phyloP scores from a whole-genome alignment of 2,888 invertebrate species.

The Bembecia ichneumoniformis region DNA sequence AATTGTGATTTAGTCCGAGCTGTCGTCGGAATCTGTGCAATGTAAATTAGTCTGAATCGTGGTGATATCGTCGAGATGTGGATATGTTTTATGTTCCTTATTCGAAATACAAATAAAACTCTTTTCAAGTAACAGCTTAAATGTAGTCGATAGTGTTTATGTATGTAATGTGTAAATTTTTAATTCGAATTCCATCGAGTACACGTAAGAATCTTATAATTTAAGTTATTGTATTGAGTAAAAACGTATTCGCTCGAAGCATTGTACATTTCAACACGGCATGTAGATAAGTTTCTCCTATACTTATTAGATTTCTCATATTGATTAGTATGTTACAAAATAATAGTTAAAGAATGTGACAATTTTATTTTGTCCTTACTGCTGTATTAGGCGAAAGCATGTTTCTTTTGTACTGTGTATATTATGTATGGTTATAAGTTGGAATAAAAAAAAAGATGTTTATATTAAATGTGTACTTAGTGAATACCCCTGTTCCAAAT shows the following conservation, averaged over 20 bases:
- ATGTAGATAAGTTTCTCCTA: conserved; percentile 71
- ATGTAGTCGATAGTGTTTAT: conserved; percentile 64
- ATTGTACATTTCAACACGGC: conserved; percentile 67
- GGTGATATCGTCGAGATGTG: conserved; percentile 68
- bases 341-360: conserved; percentile 60
- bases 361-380: conserved; percentile 69
- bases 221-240: conserved; percentile 69
- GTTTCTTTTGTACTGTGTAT: conserved; percentile 89
- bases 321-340: conserved; percentile 63
- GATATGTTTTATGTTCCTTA: conserved; percentile 72
- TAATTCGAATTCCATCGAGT: conserved; percentile 72
- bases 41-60: conserved; percentile 69
- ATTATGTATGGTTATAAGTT: conserved; percentile 83
- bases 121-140: conserved; percentile 67
- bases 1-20: conserved; percentile 44
- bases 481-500: conserved; percentile 8
- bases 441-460: conserved; percentile 72
- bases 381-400: conserved; percentile 71
- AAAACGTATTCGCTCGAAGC: conserved; percentile 68
- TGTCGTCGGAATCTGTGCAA: conserved; percentile 59
- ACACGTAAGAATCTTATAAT: conserved; percentile 68
- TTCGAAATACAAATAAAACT: conserved; percentile 67
- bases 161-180: conserved; percentile 71
- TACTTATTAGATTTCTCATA: conserved; percentile 61
- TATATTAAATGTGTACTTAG: conserved; percentile 55